Evolutionary conservation across 1,140 invertebrate genomes (phyloP), one percentile per base, ranked within the genome.

Genomic region (Drosophila triauraria): DNA sequence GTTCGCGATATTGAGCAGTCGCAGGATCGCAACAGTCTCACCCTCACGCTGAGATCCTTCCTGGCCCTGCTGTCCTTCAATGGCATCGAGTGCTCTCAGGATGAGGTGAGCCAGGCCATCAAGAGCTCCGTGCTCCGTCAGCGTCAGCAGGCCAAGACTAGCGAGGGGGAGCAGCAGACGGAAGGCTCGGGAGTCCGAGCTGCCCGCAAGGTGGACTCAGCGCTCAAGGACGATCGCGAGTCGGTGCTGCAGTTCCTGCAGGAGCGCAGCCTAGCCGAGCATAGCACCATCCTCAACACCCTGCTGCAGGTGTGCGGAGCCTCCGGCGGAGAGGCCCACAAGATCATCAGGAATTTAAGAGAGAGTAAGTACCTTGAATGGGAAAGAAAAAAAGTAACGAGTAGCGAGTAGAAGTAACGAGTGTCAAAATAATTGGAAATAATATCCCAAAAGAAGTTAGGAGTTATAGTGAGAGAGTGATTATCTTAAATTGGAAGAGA

Each of bases 71-170:
- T 78, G 50, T 60, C 46, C 5, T 88, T 88, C 64, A 88, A 88
- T 27, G 68, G 64, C 59, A 88, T 88, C 54, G 75, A 75, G 40
- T 88, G 84, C 51, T 60, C 69, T 2, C 64, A 80, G 7, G 59
- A 78, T 15, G 85, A 88, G 23, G 74, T 90, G 13, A 75, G 64
- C 4, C 85, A 88, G 30, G 82, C 88, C 17, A 84, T 88, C 15
- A 90, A 90, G 56, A 68, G 46, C 25, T 71, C 69, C 10, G 44
- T 61, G 3, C 54, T 46, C 5, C 47, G 50, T 1, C 65, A 75
- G 32, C 61, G 58, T 0, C 60, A 48, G 1, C 62, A 62, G 4
- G 10, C 32, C 4, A 50, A 57, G 3, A 15, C 42, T 3, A 20
- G 5, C 44, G 15, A 44, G 23, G 27, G 50, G 9, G 38, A 44